Evolutionary conservation across 2,888 invertebrate species (phyloP), one percentile per base, ranked within the genome.

Genomic region (Drosophila anomalata): DNA sequence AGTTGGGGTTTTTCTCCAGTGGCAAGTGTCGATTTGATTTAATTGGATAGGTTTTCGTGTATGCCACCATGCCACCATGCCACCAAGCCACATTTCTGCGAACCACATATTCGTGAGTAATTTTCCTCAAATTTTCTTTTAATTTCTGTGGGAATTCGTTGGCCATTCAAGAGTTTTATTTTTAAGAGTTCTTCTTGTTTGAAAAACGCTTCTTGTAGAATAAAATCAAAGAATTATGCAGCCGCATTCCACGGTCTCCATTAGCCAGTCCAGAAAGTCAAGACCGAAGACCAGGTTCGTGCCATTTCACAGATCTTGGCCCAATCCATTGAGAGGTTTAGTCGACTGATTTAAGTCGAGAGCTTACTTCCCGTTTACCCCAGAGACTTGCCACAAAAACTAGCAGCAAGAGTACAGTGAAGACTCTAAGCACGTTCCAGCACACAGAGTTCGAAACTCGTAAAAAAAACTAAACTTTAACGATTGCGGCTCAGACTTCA

Each of bases 1-100:
- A 46, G 44, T 14, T 14, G 14, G 14, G 14, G 14, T 14, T 14
- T 14, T 14, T 46, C 33, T 20, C 33, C 29, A 29, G 53, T 47
- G 47, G 65, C 65, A 65, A 65, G 65, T 67, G 65, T 54, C 67
- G 65, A 65, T 65, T 65, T 53, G 47, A 47, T 67, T 65, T 65
- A 53, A 65, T 65, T 65, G 65, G 65, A 47, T 66, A 26, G 67
- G 29, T 65, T 62, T 41, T 41, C 63, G 67, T 65, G 67, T 39
- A 65, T 66, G 39, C 53, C 63, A 65, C 36, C 22, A 24, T 24
- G 22, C 22, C 22, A 24, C 22, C 22, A 24, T n/a, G n/a, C 14
- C n/a, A n/a, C n/a, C n/a, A n/a, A n/a, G n/a, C 11, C 65, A 65
- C 52, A 66, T 53, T 31, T 42, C 41, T 29, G 29, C 29, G 9